Evolutionary conservation across 1,140 invertebrate species (phyloP).

Genomic region (Aleiodes sp.): DNA sequence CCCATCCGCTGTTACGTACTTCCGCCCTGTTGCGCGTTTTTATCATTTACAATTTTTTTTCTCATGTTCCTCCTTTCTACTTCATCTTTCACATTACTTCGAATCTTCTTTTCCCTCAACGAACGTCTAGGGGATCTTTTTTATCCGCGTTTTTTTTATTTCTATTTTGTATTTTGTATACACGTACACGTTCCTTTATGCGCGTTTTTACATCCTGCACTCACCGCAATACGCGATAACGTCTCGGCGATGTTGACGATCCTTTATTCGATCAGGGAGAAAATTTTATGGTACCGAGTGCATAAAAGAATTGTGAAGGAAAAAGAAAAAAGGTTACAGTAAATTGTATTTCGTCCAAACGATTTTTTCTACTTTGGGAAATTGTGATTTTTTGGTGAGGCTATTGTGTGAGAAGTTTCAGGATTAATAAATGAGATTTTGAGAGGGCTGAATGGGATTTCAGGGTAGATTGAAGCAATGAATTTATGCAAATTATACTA

Average conservation of each 20-base stretch:
- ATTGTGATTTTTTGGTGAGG: too few species aligned
- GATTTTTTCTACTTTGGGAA: too few species aligned
- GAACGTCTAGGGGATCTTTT: too few species aligned
- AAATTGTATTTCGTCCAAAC: background rate
- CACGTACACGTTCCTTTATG: conserved; percentile 1
- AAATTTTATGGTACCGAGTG: conserved; percentile 25
- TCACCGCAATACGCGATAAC: background rate
- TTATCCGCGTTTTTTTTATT: too few species aligned
- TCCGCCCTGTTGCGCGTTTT: conserved; percentile 53
- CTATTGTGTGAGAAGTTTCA: too few species aligned
- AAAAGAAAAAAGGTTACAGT: conserved; percentile 22
- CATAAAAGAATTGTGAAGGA: conserved; percentile 12
- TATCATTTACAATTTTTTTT: conserved; percentile 20
- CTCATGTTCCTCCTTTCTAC: conserved; percentile 2
- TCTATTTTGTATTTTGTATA: conserved; percentile 2
- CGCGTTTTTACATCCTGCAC: conserved; percentile 2
- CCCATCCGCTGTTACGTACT: conserved; percentile 45
- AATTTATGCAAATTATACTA: too few species aligned
- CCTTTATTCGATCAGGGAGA: conserved; percentile 25
- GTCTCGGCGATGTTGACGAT: conserved; percentile 18
- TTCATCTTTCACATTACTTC: conserved; percentile 13
- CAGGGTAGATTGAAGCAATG: too few species aligned
- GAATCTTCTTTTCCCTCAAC: background rate
- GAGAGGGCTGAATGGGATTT: too few species aligned
- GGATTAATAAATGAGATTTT: too few species aligned